A percentile compares a stretch with the other conserved stretches of the same genome.
Conservation (phyloP, 2,797 vertebrate genomes). For the Oreochromis grahami region DNA sequence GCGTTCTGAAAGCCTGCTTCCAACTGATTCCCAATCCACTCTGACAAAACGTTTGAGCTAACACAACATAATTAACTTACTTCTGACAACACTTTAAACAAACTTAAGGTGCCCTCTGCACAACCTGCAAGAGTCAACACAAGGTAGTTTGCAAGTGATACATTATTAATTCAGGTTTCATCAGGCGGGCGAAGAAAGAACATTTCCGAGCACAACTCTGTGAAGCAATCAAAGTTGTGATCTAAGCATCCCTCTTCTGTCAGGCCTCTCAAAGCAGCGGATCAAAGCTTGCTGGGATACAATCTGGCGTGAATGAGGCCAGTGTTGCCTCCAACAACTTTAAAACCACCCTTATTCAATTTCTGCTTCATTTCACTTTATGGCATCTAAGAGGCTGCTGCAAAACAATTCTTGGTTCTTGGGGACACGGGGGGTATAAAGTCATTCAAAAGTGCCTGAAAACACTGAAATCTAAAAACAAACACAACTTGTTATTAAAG, state of each 20-base stretch:
- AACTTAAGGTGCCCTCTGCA: background rate
- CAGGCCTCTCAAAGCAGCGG: background rate
- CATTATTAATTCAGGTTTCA: slow-evolving; percentile 35
- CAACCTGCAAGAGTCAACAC: background rate
- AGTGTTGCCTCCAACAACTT: background rate
- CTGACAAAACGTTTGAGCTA: background rate
- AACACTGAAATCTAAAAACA: background rate
- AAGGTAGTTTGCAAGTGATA: background rate
- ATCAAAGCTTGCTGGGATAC: slow-evolving; percentile 33
- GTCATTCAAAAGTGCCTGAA: background rate
- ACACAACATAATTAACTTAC: background rate
- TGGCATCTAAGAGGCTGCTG: background rate
- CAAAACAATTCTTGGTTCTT: background rate
- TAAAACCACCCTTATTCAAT: slow-evolving; percentile 3
- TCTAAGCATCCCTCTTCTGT: background rate
- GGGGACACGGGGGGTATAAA: background rate
- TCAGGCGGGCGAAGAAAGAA: background rate
- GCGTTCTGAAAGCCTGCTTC: background rate
- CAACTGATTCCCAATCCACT: background rate
- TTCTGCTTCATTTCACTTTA: slow-evolving; percentile 21
- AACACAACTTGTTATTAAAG: background rate
- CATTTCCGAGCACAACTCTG: background rate
- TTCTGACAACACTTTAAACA: slow-evolving; percentile 9
- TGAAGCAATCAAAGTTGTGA: slow-evolving; percentile 10
- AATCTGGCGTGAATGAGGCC: slow-evolving; percentile 6